Percentiles rank a stretch among this genome's conserved stretches.
Evolutionary conservation across 2,797 vertebrate genomes (phyloP).

Genomic region (Phyllotis vaccarum): DNA sequence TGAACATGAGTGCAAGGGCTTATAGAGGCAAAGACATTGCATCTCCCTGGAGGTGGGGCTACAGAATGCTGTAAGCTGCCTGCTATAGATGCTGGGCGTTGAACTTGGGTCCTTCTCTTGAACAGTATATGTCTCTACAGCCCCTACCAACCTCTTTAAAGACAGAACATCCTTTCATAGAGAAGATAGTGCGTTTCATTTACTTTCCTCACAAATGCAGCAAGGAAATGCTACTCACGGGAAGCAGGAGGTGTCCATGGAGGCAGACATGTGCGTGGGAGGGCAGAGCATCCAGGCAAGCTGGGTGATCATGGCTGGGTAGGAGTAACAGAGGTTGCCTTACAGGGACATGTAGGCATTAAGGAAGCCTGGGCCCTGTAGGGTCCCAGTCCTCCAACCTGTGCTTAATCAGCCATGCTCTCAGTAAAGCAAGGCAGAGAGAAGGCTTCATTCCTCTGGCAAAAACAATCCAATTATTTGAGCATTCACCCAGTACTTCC

Average conservation of each 20-base stretch:
- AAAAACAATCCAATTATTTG: slow-evolving; percentile 53
- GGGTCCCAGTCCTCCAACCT: background rate
- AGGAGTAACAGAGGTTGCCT: too few species aligned
- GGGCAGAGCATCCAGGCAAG: fast-evolving
- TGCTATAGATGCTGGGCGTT: background rate
- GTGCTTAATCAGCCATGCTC: fast-evolving
- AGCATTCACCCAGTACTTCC: slow-evolving; percentile 21
- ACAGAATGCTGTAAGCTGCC: background rate
- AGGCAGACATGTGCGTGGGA: fast-evolving
- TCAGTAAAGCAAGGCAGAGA: background rate
- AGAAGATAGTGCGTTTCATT: background rate
- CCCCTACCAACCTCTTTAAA: background rate
- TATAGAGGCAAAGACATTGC: background rate
- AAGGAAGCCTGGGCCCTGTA: background rate
- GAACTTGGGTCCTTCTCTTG: background rate
- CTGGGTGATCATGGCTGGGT: fast-evolving
- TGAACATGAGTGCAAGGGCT: background rate
- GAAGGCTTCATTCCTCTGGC: background rate
- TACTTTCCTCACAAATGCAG: background rate
- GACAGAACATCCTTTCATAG: background rate
- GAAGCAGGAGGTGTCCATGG: background rate
- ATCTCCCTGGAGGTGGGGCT: background rate
- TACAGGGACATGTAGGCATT: fast-evolving
- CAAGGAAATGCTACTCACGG: fast-evolving
- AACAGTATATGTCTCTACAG: background rate